Conservation (phyloP, 2,113 vertebrate species). For the Thomomys bottae region DNA sequence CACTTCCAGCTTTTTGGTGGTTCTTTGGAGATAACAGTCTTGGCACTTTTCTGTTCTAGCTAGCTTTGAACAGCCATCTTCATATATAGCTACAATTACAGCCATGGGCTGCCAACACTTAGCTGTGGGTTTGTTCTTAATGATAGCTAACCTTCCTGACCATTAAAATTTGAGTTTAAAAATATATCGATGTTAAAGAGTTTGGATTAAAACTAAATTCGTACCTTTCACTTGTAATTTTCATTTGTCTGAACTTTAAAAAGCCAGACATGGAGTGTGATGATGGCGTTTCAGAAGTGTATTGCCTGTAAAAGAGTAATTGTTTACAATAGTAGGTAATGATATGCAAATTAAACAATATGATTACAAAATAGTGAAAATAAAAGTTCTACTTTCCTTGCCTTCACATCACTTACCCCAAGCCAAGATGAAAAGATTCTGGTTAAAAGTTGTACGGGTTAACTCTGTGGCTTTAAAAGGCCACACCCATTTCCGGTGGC, state of each 20-base stretch:
- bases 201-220: constrained; percentile 5
- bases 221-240: constrained; percentile 42
- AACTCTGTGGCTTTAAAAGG: not conserved
- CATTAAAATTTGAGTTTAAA: not conserved
- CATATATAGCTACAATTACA: too few species aligned
- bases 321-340: constrained; percentile 55
- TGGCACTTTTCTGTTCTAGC: too few species aligned
- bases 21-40: too few species aligned
- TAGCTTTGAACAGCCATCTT: too few species aligned
- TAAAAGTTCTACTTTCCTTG: constrained; percentile 66
- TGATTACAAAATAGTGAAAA: constrained; percentile 56
- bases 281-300: constrained; percentile 47
- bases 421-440: constrained; percentile 32
- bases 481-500: not conserved
- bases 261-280: not conserved
- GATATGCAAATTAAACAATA: constrained; percentile 73
- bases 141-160: not conserved
- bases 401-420: constrained; percentile 39
- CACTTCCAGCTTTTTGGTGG: too few species aligned
- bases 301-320: constrained; percentile 63
- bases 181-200: not conserved
- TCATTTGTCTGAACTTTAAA: constrained; percentile 33
- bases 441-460: not conserved
- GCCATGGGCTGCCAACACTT: not conserved
- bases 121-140: not conserved